Base-by-base conservation (phyloP, 2,888 invertebrate genomes). In the Agrilus cyanescens region DNA sequence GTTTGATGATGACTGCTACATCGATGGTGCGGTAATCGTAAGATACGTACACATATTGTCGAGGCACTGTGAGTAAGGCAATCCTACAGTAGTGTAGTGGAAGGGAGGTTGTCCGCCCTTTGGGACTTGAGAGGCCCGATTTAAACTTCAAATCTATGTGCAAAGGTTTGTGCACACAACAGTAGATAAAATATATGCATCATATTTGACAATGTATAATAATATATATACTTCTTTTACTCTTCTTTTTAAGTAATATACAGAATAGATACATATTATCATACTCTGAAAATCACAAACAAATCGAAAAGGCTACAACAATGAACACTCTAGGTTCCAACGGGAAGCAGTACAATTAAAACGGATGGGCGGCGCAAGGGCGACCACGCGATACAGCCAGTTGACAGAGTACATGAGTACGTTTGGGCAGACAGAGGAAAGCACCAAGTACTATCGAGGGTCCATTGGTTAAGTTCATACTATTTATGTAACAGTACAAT, bases 1-100 rank as follows among this genome's bases (percentile, higher is more conserved):
- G 59, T 55, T 55, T 57, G 52, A 57, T 54, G 57, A 58, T 59
- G 58, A 58, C 58, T 58, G 52, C 60, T 58, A 62, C 62, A 63
- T 63, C 59, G 52, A 60, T 58, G 59, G 62, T 63, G 63, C 63
- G 60, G 62, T 65, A 63, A 62, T 64, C 59, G 61, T 61, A 63
- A 65, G 62, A 62, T 58, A 67, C 55, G 50, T 56, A 54, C 62
- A 66, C 65, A 62, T 66, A 65, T 65, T 66, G 64, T 66, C 65
- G 62, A 82, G 82, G 82, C 82, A 82, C 82, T 81, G 82, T 80
- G 78, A 80, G 76, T 81, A 82, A 82, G 82, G 82, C 82, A 82
- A 72, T 66, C 61, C 82, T 82, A 82, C 81, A 81, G 78, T 80
- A 80, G 76, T 67, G 71, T 70, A 70, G 75, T 75, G 74, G 73